These are phyloP conservation scores for Elachura formosa DNA, from an alignment of 2,113 vertebrate species.

Conservation along the genomic window DNA sequence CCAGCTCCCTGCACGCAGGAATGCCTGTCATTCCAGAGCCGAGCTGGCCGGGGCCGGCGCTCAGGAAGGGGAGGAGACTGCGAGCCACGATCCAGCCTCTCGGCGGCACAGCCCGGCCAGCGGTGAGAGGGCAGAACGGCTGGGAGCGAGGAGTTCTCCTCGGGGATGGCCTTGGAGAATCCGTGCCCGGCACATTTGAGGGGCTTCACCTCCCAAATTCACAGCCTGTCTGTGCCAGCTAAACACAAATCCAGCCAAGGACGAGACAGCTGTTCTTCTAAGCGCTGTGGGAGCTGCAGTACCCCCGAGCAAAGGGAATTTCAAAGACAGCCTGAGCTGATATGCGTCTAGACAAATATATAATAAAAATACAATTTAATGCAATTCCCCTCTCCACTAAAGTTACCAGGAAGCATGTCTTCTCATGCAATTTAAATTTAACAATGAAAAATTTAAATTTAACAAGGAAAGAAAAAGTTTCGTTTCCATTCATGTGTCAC, in stretches of 20 bases:
- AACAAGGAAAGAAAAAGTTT: background rate
- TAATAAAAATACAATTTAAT: background rate
- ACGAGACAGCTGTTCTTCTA: background rate
- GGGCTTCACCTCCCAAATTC: background rate
- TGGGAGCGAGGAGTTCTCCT: no score
- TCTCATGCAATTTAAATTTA: background rate
- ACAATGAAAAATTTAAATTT: background rate
- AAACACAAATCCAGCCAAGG: background rate
- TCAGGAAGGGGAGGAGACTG: slow-evolving; percentile 77
- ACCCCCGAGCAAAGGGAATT: background rate
- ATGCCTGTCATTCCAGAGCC: slow-evolving; percentile 92
- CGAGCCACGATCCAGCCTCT: slow-evolving; percentile 30
- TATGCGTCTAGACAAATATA: background rate
- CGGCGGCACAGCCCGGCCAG: no score
- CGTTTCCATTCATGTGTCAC: fast-evolving
- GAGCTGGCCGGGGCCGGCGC: slow-evolving; percentile 71
- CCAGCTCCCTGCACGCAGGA: slow-evolving; percentile 75
- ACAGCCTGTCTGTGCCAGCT: background rate
- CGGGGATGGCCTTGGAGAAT: background rate
- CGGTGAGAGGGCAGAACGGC: no score
- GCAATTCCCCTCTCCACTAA: background rate
- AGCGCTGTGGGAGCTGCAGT: background rate
- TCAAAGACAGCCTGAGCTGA: background rate
- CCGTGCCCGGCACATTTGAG: fast-evolving
- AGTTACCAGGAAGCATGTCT: background rate